Percentiles rank a stretch among this genome's conserved stretches.
Evolutionary conservation across 2,888 invertebrate species (phyloP).

Genomic region (Branchipolynoe longqiensis): DNA sequence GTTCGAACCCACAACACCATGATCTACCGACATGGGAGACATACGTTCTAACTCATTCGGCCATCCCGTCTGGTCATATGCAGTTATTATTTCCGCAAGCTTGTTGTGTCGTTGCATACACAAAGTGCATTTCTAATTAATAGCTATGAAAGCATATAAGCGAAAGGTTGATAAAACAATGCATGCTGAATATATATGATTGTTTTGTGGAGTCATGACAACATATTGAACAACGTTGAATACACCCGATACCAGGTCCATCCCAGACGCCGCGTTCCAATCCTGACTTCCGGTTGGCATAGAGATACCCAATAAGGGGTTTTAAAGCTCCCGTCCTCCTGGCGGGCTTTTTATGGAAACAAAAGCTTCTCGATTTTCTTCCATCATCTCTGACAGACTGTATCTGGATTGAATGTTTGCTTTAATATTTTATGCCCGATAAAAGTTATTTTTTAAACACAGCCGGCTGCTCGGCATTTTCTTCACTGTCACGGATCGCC

Average conservation of each 20-base stretch:
- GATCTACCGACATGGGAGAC: too few species aligned
- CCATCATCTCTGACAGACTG: not conserved
- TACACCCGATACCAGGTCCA: not conserved
- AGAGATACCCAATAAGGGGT: not conserved
- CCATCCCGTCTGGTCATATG: too few species aligned
- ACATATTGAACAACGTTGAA: constrained; percentile 19
- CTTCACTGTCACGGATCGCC: not conserved
- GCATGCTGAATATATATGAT: too few species aligned
- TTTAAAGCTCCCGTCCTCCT: not conserved
- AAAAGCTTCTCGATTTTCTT: not conserved
- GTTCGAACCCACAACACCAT: too few species aligned
- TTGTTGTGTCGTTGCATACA: too few species aligned
- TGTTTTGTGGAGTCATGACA: too few species aligned
- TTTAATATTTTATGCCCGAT: not conserved
- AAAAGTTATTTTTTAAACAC: too few species aligned
- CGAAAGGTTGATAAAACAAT: too few species aligned
- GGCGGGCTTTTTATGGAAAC: not conserved
- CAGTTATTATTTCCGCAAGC: too few species aligned
- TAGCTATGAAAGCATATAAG: too few species aligned
- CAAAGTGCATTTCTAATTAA: too few species aligned
- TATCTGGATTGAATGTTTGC: constrained; percentile 4
- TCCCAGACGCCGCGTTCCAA: not conserved
- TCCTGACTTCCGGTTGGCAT: not conserved
- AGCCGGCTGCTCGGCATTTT: not conserved
- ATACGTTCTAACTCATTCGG: too few species aligned